Conservation (phyloP, 1,140 invertebrate genomes). For the Ceratosolen solmsi region DNA sequence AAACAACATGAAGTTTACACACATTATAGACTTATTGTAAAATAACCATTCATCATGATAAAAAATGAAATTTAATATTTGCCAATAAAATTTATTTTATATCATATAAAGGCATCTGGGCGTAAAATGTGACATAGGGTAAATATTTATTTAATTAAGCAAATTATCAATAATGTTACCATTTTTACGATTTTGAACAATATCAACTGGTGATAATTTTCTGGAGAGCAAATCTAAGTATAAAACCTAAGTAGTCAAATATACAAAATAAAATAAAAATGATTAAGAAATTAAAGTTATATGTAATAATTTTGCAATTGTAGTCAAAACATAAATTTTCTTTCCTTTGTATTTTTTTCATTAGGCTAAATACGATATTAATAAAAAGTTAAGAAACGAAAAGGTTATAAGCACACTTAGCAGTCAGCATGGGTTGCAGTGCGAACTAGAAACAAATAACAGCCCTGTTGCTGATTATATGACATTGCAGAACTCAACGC, state of each 20-base stretch:
- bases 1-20: slow-evolving; percentile 20
- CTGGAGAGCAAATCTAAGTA: no score
- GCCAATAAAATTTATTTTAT: slow-evolving; percentile 17
- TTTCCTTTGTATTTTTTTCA: no score
- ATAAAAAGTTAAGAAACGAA: no score
- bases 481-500: slow-evolving; percentile 6
- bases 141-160: not conserved
- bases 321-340: no score
- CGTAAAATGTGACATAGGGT: not conserved
- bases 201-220: not conserved
- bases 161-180: not conserved
- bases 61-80: slow-evolving; percentile 18
- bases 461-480: slow-evolving; percentile 19
- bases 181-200: not conserved
- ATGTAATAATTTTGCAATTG: no score
- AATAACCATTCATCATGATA: slow-evolving; percentile 25
- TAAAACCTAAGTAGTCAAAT: no score
- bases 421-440: not conserved
- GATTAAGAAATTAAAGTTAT: no score
- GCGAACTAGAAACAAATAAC: slow-evolving; percentile 25
- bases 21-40: slow-evolving; percentile 29
- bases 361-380: no score
- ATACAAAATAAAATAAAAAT: no score
- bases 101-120: no score
- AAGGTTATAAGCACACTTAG: no score